Evolutionary conservation across 2,797 vertebrate species (phyloP).

Genomic region (Halcyon smyrnensis): DNA sequence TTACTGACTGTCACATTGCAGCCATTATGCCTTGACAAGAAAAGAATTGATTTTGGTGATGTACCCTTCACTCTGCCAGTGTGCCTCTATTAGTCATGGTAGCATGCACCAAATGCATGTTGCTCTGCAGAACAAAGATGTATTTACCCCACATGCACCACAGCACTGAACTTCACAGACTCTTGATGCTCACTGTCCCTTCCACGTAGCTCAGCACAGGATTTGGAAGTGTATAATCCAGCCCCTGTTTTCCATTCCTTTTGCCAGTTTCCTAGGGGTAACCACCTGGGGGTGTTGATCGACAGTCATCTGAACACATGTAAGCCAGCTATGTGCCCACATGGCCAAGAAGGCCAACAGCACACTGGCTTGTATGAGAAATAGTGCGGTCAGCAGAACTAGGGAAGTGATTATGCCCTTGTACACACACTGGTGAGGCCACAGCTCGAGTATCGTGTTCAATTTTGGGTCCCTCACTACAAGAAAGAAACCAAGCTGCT

Average conservation of each 20-base stretch:
- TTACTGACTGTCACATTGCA: not conserved
- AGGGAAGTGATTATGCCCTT: no score
- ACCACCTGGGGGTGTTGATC: no score
- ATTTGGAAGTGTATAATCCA: not conserved
- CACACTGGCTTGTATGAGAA: no score
- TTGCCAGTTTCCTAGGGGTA: not conserved
- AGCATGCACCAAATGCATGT: not conserved
- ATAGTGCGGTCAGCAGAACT: no score
- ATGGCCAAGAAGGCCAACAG: no score
- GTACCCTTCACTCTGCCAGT: not conserved
- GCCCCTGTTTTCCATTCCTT: not conserved
- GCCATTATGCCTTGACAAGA: not conserved
- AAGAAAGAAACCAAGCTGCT: no score
- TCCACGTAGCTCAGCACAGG: not conserved
- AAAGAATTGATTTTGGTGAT: not conserved
- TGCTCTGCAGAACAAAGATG: not conserved
- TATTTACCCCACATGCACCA: not conserved
- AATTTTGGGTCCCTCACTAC: no score
- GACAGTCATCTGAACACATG: no score
- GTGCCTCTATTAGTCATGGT: not conserved
- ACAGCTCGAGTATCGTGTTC: no score
- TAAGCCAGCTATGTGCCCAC: no score
- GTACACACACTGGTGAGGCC: no score
- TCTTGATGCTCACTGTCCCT: not conserved
- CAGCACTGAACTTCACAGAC: not conserved